Base-by-base conservation (phyloP, 1,140 invertebrate genomes). In the Bactericera cockerelli region DNA sequence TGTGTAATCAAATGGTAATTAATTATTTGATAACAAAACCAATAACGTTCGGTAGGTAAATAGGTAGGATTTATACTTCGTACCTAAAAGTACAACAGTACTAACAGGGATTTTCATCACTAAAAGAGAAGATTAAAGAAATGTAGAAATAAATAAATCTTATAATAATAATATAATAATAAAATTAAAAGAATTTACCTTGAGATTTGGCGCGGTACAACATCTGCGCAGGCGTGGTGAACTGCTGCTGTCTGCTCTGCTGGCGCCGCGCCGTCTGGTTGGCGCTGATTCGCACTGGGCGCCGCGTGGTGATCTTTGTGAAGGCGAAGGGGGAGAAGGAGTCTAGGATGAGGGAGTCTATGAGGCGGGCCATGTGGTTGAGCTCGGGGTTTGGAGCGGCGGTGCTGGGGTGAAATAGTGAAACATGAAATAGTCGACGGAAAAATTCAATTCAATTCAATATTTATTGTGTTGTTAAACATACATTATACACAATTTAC, bases 351-450 rank as follows among this genome's bases (percentile, higher is more conserved):
- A 83, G 74, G 1, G 79, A 77, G 65, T 83, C 81, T 81, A 83
- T 82, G 79, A 83, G 82, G 6, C 79, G 69, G 42, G 81, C 80
- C 77, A 83, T 80, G 63, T 81, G 79, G 59, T 81, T 78, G 54
- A 82, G 76, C 11, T 75, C 72, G 19, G 59, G 42, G 55, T 57
- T 25, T 33, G 61, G 2, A 13, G 59, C 22, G 21, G 58, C 13
- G 26, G 61, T 49, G 22, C 42, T 49, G 42, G 3, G 19, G 19
- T 31, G 13, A 13, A 31, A 31, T 31, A 13, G 28, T n/a, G 13
- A 31, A 13, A 31, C 28, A 13, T 13, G 28, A 31, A 31, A 31
- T 6, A 4, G 28, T 31, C 63, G 31, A 24, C 24, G 24, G 1
- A 53, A 62, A 13, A 60, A 56, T 25, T 58, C 21, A 59, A 60